Base-by-base conservation (phyloP, 2,888 invertebrate species). In the Sacculina carcini region DNA sequence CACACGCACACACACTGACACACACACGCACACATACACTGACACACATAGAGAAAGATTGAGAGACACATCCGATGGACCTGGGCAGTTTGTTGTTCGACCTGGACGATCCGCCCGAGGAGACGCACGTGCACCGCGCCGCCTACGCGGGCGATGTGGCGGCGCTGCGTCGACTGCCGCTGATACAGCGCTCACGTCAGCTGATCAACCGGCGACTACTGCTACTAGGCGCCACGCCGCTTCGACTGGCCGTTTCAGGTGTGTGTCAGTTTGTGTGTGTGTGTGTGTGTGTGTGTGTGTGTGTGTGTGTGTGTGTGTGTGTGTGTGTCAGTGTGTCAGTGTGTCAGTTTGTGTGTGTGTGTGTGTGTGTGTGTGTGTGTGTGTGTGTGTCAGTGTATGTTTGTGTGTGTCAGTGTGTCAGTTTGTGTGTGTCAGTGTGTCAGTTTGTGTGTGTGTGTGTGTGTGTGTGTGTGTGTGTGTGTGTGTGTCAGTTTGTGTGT, bases 61-160 rank as follows among this genome's bases (percentile, higher is more conserved):
- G 3, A 31, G 31, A 9, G 10, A 9, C 31, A 31, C 14, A 12
- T 31, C 9, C 23, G 9, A 40, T 40, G 40, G 40, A 40, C 40
- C 40, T 40, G 24, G n/a, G 24, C 12, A 40, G 24, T 9, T 26
- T 40, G 40, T n/a, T 40, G 40, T 14, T 40, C 12, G 40, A 26
- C 4, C 5, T 24, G 87, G 87, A 87, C 69, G 89, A 89, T 70
- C 84, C 87, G 32, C 79, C 83, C 40, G 82, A 83, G 54, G 89
- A 90, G 67, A 83, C 86, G 61, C 82, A 86, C 69, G 74, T 92
- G 62, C 90, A 92, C 70, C 69, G 85, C 65, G 85, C 89, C 47
- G 85, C 90, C 23, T 71, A 86, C 58, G 74, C 79, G 53, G 92
- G 92, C 4, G 83, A 90, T 67, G 71, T 78, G 57, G 74, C 75